phyloP scores from a whole-genome alignment of 2,113 vertebrate genomes.

The Datnioides undecimradiatus region DNA sequence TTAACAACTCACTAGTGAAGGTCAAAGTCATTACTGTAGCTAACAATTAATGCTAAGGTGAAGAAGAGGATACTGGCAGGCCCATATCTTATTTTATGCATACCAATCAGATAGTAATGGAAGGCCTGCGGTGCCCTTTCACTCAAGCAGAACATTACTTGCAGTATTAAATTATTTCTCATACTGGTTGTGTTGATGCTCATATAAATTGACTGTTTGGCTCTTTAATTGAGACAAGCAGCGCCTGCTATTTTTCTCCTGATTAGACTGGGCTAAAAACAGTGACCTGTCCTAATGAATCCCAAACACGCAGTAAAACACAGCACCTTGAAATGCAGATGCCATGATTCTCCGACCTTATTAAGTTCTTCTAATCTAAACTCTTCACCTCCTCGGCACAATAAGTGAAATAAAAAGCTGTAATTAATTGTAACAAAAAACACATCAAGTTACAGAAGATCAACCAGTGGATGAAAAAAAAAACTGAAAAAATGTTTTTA shows the following conservation, averaged over 20 bases:
- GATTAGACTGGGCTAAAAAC: constrained; percentile 63
- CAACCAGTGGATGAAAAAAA: neutral
- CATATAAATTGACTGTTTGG: constrained; percentile 68
- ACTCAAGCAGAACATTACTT: constrained; percentile 74
- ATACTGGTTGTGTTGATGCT: constrained; percentile 64
- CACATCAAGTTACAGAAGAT: constrained; percentile 29
- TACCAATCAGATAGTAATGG: constrained; percentile 72
- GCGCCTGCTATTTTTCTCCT: constrained; percentile 55
- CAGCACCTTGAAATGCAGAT: constrained; percentile 33
- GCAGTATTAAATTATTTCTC: constrained; percentile 73
- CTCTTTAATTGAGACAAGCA: constrained; percentile 67
- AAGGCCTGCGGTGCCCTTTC: constrained; percentile 57
- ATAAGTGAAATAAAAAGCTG: constrained; percentile 32
- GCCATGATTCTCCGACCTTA: constrained; percentile 40
- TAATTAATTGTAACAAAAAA: constrained; percentile 42
- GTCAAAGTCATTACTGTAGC: constrained; percentile 77
- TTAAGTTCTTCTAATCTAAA: constrained; percentile 41
- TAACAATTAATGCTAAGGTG: constrained; percentile 75
- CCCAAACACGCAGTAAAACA: constrained; percentile 55
- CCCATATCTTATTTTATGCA: constrained; percentile 73
- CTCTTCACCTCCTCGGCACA: constrained; percentile 40
- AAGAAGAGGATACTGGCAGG: constrained; percentile 68
- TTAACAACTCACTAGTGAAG: constrained; percentile 66
- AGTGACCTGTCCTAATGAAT: constrained; percentile 69
- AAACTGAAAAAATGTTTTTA: constrained; percentile 24